A percentile compares a stretch with the other conserved stretches of the same genome.
phyloP scores from a whole-genome alignment of 2,113 vertebrate genomes.

The Tringa solitaria region DNA sequence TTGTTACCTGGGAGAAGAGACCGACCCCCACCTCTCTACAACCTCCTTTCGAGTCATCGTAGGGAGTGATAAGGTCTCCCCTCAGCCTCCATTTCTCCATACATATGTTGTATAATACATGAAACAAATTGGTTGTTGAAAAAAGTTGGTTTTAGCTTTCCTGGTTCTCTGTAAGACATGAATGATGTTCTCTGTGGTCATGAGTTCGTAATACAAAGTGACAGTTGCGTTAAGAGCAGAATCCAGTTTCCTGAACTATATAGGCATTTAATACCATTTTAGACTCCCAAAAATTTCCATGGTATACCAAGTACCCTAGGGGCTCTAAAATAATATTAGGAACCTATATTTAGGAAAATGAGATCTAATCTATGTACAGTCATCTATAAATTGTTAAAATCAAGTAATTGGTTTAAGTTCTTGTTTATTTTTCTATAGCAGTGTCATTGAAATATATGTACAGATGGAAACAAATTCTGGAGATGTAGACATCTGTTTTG shows the following conservation, averaged over 20 bases:
- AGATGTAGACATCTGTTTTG: background rate
- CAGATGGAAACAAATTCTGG: background rate
- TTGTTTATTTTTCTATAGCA: background rate
- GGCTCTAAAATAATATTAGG: background rate
- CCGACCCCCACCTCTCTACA: rapidly evolving
- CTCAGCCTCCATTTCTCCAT: background rate
- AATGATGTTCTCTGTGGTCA: background rate
- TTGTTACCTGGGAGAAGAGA: background rate
- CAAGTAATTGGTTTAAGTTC: background rate
- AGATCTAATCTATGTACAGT: background rate
- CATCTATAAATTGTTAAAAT: background rate
- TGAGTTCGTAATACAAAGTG: background rate
- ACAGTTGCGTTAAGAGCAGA: background rate
- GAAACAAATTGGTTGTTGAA: background rate
- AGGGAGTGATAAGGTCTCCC: background rate
- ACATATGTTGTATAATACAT: background rate
- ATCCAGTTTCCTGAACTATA: background rate
- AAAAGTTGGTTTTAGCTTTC: background rate
- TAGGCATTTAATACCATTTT: background rate
- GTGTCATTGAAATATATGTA: background rate
- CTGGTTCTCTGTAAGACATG: background rate
- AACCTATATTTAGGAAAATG: background rate
- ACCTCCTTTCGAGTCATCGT: background rate
- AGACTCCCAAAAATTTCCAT: background rate
- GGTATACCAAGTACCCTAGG: background rate